A percentile compares a stretch with the other conserved stretches of the same genome.
Conservation (phyloP, 2,113 vertebrate genomes). For the Sclerurus mexicanus region DNA sequence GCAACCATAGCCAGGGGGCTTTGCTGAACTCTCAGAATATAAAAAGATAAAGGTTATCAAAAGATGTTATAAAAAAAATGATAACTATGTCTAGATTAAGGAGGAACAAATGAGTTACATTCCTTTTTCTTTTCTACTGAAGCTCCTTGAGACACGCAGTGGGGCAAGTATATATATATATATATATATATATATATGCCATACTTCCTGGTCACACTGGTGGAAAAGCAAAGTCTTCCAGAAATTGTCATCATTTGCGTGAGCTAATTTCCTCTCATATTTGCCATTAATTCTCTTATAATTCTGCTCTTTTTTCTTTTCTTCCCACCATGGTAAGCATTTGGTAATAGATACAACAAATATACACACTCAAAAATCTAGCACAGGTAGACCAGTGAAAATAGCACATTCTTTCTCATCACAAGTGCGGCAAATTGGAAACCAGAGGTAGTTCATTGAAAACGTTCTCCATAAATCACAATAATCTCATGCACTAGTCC, state of each 20-base stretch:
- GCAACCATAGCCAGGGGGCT: background rate
- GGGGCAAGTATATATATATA: too few relatives aligned
- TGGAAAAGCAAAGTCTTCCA: background rate
- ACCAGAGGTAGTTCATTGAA: background rate
- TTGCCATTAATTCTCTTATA: background rate
- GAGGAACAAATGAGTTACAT: background rate
- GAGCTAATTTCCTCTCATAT: background rate
- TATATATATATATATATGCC: background rate
- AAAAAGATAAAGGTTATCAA: slow-evolving; percentile 19
- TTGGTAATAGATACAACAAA: background rate
- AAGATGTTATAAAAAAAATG: background rate
- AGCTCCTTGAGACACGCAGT: background rate
- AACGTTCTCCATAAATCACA: background rate
- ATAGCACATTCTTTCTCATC: background rate
- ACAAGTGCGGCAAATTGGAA: background rate
- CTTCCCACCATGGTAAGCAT: background rate
- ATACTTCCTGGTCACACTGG: background rate
- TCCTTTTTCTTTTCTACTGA: background rate
- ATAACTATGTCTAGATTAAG: background rate
- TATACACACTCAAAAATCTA: background rate
- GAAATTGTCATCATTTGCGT: background rate
- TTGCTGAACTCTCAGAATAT: slow-evolving; percentile 4
- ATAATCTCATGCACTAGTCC: background rate
- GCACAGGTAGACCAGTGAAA: background rate
- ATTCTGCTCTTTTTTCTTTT: background rate